A percentile compares a stretch with the other conserved stretches of the same genome.
Evolutionary conservation across 1,140 invertebrate species (phyloP).

Genomic region (Andrena cerasifolii): DNA sequence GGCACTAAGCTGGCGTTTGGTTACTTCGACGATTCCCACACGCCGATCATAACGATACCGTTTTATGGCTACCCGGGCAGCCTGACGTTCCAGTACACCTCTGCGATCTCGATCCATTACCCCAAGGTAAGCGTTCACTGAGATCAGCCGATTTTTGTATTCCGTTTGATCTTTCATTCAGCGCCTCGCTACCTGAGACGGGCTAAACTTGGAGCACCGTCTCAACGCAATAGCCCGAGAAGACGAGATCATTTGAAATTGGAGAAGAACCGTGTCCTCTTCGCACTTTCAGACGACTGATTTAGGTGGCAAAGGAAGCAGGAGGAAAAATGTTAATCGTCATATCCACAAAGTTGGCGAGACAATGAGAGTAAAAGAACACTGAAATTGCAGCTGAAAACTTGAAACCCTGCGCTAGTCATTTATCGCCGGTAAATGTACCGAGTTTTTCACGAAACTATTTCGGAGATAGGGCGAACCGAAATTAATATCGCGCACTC

Average conservation of each 20-base stretch:
- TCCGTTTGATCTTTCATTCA: slow-evolving; percentile 1
- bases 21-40: slow-evolving; percentile 90
- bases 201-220: no score
- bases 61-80: slow-evolving; percentile 85
- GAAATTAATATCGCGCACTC: slow-evolving; percentile 31
- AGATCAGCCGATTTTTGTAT: slow-evolving; percentile 11
- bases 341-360: neutral
- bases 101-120: slow-evolving; percentile 88
- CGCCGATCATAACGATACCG: slow-evolving; percentile 85
- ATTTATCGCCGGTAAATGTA: slow-evolving; percentile 12
- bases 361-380: neutral
- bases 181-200: no score
- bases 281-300: no score
- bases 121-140: slow-evolving; percentile 87
- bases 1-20: slow-evolving; percentile 92
- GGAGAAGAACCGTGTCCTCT: no score
- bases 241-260: no score
- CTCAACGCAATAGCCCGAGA: no score
- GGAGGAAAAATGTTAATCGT: no score
- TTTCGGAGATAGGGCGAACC: neutral
- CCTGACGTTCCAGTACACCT: slow-evolving; percentile 84
- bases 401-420: slow-evolving; percentile 1
- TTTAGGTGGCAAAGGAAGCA: no score
- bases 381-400: neutral
- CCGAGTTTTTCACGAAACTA: neutral